Evolutionary conservation across 2,113 vertebrate genomes (phyloP).

Genomic region (Physeter macrocephalus): DNA sequence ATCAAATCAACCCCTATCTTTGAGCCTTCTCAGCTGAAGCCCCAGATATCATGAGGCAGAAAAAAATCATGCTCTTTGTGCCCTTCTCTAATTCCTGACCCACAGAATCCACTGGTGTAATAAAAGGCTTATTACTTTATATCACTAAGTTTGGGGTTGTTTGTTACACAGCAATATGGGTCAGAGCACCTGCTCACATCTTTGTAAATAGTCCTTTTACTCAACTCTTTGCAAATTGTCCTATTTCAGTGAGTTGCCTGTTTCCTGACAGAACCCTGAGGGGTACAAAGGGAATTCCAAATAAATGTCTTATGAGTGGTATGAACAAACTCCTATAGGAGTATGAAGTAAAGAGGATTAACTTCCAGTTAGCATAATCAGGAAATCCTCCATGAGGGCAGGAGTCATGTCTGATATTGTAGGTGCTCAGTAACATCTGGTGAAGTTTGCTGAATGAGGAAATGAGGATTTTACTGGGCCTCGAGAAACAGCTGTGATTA

Average conservation of each 20-base stretch:
- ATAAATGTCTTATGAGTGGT: neutral
- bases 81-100: neutral
- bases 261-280: neutral
- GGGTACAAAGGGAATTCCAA: neutral
- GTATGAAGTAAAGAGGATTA: neutral
- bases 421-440: neutral
- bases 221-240: neutral
- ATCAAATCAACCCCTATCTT: neutral
- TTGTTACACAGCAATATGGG: neutral
- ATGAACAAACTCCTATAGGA: neutral
- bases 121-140: neutral
- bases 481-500: neutral
- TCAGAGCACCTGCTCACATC: neutral
- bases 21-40: neutral
- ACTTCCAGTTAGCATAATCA: neutral
- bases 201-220: neutral
- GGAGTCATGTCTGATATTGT: neutral
- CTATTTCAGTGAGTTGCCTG: neutral
- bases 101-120: neutral
- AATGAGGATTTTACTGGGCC: neutral
- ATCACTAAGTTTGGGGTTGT: neutral
- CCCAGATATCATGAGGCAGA: neutral
- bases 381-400: neutral
- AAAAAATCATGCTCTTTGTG: neutral
- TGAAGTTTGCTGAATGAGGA: neutral